phyloP scores from a whole-genome alignment of 2,888 invertebrate genomes.

The Andrena hattorfiana region DNA sequence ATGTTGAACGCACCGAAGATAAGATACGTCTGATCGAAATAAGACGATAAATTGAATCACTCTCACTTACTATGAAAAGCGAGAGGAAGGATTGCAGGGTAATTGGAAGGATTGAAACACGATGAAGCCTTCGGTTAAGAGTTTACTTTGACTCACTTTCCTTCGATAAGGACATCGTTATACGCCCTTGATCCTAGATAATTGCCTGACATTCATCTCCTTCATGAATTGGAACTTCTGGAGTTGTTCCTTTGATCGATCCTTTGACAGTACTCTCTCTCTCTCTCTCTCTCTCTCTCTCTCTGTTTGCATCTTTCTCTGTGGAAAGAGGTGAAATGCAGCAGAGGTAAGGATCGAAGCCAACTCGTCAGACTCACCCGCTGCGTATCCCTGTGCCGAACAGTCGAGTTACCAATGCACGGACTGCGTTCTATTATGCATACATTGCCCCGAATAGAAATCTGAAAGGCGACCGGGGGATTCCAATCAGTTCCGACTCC shows the following conservation, averaged over 20 bases:
- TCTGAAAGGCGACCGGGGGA: slow-evolving; percentile 39
- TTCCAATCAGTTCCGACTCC: slow-evolving; percentile 38
- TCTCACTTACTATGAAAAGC: too few relatives aligned
- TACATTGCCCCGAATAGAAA: slow-evolving; percentile 41
- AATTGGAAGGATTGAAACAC: too few relatives aligned
- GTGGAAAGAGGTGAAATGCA: not conserved
- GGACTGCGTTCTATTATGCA: slow-evolving; percentile 56
- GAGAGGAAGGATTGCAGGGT: too few relatives aligned
- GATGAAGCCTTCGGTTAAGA: too few relatives aligned
- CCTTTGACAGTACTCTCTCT: too few relatives aligned
- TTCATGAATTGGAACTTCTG: not conserved
- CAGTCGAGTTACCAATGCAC: not conserved
- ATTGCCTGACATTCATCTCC: not conserved
- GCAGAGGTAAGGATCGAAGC: not conserved
- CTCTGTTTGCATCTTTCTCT: not conserved
- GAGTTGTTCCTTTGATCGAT: too few relatives aligned
- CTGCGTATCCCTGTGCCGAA: not conserved
- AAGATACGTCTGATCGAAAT: too few relatives aligned
- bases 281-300: too few relatives aligned
- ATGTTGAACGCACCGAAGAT: too few relatives aligned
- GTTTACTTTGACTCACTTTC: too few relatives aligned
- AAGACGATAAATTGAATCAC: too few relatives aligned
- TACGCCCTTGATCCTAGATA: slow-evolving; percentile 1
- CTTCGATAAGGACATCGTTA: not conserved
- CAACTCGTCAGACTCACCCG: not conserved